Conservation (phyloP, 1,140 invertebrate species). For the Heterodera schachtii region DNA sequence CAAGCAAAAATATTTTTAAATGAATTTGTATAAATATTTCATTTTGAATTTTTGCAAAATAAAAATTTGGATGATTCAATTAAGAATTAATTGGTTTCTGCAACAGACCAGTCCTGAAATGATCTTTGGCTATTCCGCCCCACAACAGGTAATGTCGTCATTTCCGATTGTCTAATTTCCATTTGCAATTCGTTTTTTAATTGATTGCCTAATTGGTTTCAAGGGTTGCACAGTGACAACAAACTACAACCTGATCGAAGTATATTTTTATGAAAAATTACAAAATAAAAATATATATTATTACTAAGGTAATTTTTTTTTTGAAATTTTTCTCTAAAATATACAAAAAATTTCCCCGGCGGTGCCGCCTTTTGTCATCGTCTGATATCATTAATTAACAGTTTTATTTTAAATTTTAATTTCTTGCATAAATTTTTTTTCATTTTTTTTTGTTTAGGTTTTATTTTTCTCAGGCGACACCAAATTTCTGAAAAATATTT, state of each 20-base stretch:
- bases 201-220: neutral
- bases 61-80: neutral
- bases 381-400: no score
- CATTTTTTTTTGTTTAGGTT: no score
- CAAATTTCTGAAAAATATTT: no score
- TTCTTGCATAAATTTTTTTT: no score
- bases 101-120: constrained; percentile 48
- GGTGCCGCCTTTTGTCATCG: no score
- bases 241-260: constrained; percentile 19
- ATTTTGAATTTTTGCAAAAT: no score
- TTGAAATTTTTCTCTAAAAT: neutral
- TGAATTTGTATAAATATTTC: constrained; percentile 12
- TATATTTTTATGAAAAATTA: neutral
- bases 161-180: neutral
- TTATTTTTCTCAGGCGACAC: no score
- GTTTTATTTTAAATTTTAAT: no score
- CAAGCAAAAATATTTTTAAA: neutral
- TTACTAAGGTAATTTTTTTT: no score
- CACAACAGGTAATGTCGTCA: constrained; percentile 26
- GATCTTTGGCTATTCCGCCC: constrained; percentile 48
- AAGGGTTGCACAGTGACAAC: constrained; percentile 28
- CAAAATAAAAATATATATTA: no score
- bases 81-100: constrained; percentile 29
- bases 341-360: constrained; percentile 29
- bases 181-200: neutral